Conservation (phyloP, 2,888 invertebrate genomes). For the Macrophya alboannulata region DNA sequence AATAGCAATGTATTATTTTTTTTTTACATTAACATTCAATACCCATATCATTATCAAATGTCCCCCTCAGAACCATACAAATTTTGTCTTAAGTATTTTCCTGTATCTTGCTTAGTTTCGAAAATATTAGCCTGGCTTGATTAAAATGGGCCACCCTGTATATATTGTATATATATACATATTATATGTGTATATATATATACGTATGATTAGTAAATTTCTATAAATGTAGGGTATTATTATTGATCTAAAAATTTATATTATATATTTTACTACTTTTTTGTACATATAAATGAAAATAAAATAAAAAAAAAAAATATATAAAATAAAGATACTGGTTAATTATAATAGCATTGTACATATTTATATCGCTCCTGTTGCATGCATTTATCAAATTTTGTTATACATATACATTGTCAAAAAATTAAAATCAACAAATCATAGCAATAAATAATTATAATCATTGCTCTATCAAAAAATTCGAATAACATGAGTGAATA, state of each 20-base stretch:
- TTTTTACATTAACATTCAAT: too few relatives aligned
- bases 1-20: too few relatives aligned
- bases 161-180: too few relatives aligned
- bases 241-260: conserved; percentile 62
- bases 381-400: neutral
- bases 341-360: conserved; percentile 31
- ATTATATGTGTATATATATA: conserved; percentile 26
- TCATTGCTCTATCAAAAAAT: neutral
- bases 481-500: neutral
- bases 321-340: too few relatives aligned
- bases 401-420: conserved; percentile 1
- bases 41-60: too few relatives aligned
- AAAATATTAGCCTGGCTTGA: too few relatives aligned
- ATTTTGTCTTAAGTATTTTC: too few relatives aligned
- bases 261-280: conserved; percentile 72
- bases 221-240: conserved; percentile 59
- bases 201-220: conserved; percentile 68
- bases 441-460: too few relatives aligned
- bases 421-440: neutral
- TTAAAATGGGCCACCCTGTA: neutral
- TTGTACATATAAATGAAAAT: conserved; percentile 75
- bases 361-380: conserved; percentile 21
- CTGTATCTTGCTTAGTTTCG: too few relatives aligned
- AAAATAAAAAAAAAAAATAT: conserved; percentile 67
- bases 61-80: too few relatives aligned